Percentiles rank a stretch among this genome's conserved stretches.
Evolutionary conservation across 2,113 vertebrate species (phyloP).

Genomic region (Salvelinus namaycush): DNA sequence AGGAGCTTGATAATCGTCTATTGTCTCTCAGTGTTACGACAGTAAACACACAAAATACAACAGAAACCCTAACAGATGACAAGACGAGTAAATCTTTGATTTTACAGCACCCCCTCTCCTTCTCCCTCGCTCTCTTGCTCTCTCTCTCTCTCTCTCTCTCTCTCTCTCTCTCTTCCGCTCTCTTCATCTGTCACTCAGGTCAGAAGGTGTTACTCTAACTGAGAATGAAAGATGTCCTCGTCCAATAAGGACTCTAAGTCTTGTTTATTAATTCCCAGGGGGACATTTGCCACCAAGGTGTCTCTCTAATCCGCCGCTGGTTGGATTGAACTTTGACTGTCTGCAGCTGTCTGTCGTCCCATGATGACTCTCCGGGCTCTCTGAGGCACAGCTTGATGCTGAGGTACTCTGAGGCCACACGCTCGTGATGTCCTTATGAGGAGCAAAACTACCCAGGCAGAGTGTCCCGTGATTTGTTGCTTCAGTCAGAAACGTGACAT

Average conservation of each 20-base stretch:
- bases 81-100: not conserved
- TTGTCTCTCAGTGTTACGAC: not conserved
- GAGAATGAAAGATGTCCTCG: not conserved
- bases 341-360: not conserved
- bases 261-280: not conserved
- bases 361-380: not conserved
- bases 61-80: not conserved
- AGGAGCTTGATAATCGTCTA: not conserved
- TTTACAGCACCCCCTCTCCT: not conserved
- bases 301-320: not conserved
- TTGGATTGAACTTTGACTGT: not conserved
- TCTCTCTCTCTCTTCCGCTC: not conserved
- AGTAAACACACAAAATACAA: not conserved
- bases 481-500: not conserved
- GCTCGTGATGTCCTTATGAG: not conserved
- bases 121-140: not conserved
- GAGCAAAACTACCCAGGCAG: not conserved
- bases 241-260: not conserved
- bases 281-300: not conserved
- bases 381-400: not conserved
- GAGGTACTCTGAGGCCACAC: not conserved
- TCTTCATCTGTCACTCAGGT: not conserved
- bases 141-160: not conserved
- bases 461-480: not conserved
- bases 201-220: not conserved